A percentile compares a stretch with the other conserved stretches of the same genome.
These are phyloP conservation scores for Cebidichthys violaceus DNA, from an alignment of 2,113 vertebrate species.

Conservation along the genomic window DNA sequence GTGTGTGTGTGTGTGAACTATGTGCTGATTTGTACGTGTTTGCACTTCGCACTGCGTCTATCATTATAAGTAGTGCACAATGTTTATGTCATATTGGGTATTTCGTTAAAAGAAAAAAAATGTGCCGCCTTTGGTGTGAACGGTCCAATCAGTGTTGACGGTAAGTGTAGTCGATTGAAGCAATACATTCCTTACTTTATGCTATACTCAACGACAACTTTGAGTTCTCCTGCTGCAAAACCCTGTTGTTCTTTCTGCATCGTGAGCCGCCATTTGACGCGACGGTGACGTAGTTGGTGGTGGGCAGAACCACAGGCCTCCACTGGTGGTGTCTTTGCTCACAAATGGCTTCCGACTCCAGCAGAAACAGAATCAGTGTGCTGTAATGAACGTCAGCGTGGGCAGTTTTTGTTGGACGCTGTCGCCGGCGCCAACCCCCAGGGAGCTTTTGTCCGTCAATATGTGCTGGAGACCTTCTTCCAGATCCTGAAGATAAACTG, in stretches of 20 bases:
- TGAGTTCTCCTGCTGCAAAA: not conserved
- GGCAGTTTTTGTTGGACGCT: no score
- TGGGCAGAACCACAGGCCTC: not conserved
- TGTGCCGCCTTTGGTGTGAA: not conserved
- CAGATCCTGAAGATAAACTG: not conserved
- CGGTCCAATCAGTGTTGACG: not conserved
- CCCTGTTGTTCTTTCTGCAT: not conserved
- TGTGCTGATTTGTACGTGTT: slow-evolving; percentile 31
- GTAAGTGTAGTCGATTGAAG: not conserved
- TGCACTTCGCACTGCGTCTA: slow-evolving; percentile 19
- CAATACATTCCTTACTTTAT: not conserved
- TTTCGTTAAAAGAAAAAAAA: not conserved
- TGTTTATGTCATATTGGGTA: not conserved
- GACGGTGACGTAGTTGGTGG: no score
- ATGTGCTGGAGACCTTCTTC: not conserved
- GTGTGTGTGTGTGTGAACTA: not conserved
- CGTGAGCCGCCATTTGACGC: not conserved
- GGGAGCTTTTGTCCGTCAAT: no score
- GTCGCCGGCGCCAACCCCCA: no score
- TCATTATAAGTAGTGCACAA: slow-evolving; percentile 26
- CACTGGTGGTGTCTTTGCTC: no score
- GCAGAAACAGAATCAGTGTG: not conserved
- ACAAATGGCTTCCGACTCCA: not conserved
- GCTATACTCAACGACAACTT: not conserved
- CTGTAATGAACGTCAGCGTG: not conserved